Evolutionary conservation across 1,140 invertebrate genomes (phyloP), one percentile per base, ranked within the genome.

Genomic region (Aporrectodea caliginosa): DNA sequence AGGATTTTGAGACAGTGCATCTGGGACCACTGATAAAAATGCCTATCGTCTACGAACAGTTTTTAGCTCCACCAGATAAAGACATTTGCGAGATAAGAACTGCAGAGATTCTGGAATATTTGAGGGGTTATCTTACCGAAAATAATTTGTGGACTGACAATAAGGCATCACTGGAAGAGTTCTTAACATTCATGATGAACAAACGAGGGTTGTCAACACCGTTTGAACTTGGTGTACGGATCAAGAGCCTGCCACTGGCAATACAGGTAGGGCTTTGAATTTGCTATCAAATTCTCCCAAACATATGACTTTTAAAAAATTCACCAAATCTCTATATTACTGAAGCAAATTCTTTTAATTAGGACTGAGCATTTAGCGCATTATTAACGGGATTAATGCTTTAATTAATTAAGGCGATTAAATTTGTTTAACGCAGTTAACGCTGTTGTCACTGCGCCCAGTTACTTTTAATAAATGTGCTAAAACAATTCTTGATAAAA

Each of bases 181-280:
- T 87, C 71, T 84, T 88, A 84, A 78, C 81, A 14, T 86, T 84
- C 74, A 75, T 88, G 29, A 82, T 84, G 35, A 82, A 85, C 29
- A 74, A 79, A 31, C 84, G 84, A 74, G 68, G 80, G 12, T 84
- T 84, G 16, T 79, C 83, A 16, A 81, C 82, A 79, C 84, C 84
- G 1, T 86, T 83, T 77, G 81, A 84, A 16, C 82, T 88, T n/a
- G 87, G 87, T 29, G 83, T 87, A 14, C 81, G 85, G 58, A 83
- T 88, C 1, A 81, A 84, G 33, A 87, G 86, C 78, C 79, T 88
- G n/a, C 83, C 84, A 22, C 75, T 88, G 35, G 84, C 83, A n/a
- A 79, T 84, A 68, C 83, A 82, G 78, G 85, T 85, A 79, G 77
- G 82, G 22, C 6, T 58, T 58, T 58, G 22, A 12, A 58, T 58